phyloP scores from a whole-genome alignment of 2,113 vertebrate species.

The Pimephales promelas region DNA sequence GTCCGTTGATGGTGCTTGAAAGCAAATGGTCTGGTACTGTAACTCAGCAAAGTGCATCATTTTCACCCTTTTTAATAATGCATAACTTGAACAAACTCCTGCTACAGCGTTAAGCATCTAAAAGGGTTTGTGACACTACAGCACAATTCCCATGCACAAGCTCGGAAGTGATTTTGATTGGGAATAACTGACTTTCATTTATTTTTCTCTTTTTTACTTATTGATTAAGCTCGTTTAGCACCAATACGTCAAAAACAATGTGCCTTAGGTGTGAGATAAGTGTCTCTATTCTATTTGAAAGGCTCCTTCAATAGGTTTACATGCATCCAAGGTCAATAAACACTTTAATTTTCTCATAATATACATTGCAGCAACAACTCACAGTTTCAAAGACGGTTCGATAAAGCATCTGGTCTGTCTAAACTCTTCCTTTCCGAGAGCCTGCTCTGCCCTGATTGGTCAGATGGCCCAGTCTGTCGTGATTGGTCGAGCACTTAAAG shows the following conservation, averaged over 20 bases:
- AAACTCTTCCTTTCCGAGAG: too few species aligned
- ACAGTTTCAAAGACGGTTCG: too few species aligned
- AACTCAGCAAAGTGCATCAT: constrained; percentile 8
- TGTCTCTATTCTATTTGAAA: too few species aligned
- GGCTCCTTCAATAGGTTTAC: too few species aligned
- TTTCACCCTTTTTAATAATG: constrained; percentile 32
- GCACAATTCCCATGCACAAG: not conserved
- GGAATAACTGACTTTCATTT: not conserved
- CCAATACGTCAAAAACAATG: not conserved
- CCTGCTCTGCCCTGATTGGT: too few species aligned
- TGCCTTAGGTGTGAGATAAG: not conserved
- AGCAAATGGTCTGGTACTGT: not conserved
- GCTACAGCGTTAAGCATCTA: not conserved
- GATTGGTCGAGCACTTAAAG: too few species aligned
- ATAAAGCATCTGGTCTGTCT: too few species aligned
- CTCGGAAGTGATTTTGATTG: not conserved
- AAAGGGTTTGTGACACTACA: not conserved
- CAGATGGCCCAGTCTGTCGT: too few species aligned
- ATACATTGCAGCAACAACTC: too few species aligned
- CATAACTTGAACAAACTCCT: not conserved
- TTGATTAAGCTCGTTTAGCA: not conserved
- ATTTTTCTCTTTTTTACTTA: not conserved
- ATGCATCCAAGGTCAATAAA: too few species aligned
- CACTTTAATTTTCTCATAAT: too few species aligned
- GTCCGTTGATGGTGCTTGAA: not conserved